Base-by-base conservation (phyloP, 2,888 invertebrate species). In the Mythimna pallens region DNA sequence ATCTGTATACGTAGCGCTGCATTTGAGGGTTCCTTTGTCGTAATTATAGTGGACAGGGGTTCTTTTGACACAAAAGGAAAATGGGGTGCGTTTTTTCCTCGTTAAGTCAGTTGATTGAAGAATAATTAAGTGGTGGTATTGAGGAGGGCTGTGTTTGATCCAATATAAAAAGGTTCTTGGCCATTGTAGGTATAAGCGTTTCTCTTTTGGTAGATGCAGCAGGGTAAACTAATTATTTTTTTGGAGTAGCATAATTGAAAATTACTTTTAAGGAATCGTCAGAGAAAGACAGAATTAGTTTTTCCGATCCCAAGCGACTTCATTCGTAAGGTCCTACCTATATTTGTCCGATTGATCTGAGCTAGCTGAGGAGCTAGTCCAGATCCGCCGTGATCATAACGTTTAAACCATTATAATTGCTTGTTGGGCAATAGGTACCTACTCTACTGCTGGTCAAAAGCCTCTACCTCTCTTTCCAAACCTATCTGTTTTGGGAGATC, bases 21-120 rank as follows among this genome's bases (percentile, higher is more conserved):
- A 87, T 87, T 84, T 85, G 85, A 83, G 77, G 73, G 82, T 70
- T 82, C 64, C 59, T 74, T 78, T 68, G 78, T 70, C 40, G 78
- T 81, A 81, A 82, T 81, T 82, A 70, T 80, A 78, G 69, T 65
- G 73, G 65, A 70, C 70, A 70, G 54, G 61, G 69, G 67, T 72
- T 73, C 68, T 70, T 78, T 81, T 67, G 61, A 59, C 70, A 25
- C 34, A n/a, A 58, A 58, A 66, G 43, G 65, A 73, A 78, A 70
- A 59, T 63, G 65, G 70, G 66, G 70, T 30, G 61, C 78, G 36
- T 36, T 58, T 81, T 81, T 82, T 70, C 52, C 64, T 68, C 40
- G 74, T 78, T 67, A 70, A 70, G 67, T 57, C 47, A 57, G 64
- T 59, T 74, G 61, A 78, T 78, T 73, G 73, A 70, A 61, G 58